Percentiles rank a stretch among this genome's conserved stretches.
Conservation (phyloP, 2,888 invertebrate genomes). For the Andrena dorsata region DNA sequence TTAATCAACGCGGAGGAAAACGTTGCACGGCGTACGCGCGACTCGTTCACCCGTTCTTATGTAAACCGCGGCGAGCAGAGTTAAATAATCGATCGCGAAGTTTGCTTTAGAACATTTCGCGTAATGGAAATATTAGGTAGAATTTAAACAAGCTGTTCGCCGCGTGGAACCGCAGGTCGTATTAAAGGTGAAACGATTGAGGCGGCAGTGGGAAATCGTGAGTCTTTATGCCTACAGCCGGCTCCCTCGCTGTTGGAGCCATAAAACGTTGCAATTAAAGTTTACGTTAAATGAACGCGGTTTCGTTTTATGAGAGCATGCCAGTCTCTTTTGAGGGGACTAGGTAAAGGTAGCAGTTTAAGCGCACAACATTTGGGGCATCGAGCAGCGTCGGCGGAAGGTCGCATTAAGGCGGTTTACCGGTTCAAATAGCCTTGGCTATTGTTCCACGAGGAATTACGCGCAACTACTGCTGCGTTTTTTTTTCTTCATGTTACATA, state of each 20-base stretch:
- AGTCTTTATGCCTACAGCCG: neutral
- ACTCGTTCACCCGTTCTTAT: conserved; percentile 1
- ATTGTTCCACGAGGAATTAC: conserved; percentile 14
- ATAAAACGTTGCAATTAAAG: conserved; percentile 46
- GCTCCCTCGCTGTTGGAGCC: neutral
- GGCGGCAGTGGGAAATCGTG: neutral
- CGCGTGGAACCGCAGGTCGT: neutral
- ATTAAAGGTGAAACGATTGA: conserved; percentile 13
- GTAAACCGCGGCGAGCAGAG: neutral
- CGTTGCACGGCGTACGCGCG: neutral
- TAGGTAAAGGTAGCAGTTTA: conserved; percentile 23
- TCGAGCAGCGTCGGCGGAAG: neutral
- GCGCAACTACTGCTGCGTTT: neutral
- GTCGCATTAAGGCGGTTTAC: conserved; percentile 36
- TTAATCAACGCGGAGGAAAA: neutral
- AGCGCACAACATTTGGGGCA: conserved; percentile 15
- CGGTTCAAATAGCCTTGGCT: conserved; percentile 13
- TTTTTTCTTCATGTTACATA: conserved; percentile 3
- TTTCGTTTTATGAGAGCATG: conserved; percentile 32
- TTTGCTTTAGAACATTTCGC: neutral
- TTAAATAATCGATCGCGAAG: neutral
- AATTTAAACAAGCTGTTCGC: neutral
- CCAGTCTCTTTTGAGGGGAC: conserved; percentile 30
- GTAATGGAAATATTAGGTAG: neutral
- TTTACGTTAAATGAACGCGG: conserved; percentile 34